Percentiles rank a stretch among this genome's conserved stretches.
Conservation (phyloP, 2,888 invertebrate genomes). For the Rhogogaster chlorosoma region DNA sequence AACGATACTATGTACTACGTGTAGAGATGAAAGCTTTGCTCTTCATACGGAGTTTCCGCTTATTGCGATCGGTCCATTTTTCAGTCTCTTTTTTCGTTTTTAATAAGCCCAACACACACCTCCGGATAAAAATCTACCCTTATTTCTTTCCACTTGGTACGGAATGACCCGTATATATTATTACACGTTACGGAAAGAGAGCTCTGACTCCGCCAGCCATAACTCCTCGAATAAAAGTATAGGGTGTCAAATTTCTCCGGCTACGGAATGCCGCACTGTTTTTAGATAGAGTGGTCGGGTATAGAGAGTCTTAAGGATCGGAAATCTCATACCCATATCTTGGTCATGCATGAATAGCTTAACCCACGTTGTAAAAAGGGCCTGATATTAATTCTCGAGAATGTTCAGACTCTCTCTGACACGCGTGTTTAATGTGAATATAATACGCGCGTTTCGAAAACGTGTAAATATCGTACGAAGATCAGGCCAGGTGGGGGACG, state of each 20-base stretch:
- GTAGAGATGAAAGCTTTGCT: background rate
- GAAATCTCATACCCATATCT: conserved; percentile 4
- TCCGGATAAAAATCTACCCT: too few relatives aligned
- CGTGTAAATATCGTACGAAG: background rate
- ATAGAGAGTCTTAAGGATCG: background rate
- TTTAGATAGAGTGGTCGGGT: background rate
- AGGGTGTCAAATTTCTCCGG: conserved; percentile 29
- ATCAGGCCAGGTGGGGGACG: background rate
- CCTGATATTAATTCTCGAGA: background rate
- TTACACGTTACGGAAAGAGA: background rate
- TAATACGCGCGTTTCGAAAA: background rate
- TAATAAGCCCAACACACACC: too few relatives aligned
- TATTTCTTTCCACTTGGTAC: too few relatives aligned
- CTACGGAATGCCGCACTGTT: conserved; percentile 30
- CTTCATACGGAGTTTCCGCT: background rate
- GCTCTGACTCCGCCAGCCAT: background rate
- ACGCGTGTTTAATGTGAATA: too few relatives aligned
- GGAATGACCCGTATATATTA: background rate
- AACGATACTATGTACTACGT: background rate
- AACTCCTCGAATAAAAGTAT: conserved; percentile 26
- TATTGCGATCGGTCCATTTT: background rate
- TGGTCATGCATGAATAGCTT: background rate
- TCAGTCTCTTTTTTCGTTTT: too few relatives aligned
- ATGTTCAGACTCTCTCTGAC: background rate
- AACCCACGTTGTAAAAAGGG: background rate